phyloP scores from a whole-genome alignment of 2,888 invertebrate genomes.

The Erebia ligea region DNA sequence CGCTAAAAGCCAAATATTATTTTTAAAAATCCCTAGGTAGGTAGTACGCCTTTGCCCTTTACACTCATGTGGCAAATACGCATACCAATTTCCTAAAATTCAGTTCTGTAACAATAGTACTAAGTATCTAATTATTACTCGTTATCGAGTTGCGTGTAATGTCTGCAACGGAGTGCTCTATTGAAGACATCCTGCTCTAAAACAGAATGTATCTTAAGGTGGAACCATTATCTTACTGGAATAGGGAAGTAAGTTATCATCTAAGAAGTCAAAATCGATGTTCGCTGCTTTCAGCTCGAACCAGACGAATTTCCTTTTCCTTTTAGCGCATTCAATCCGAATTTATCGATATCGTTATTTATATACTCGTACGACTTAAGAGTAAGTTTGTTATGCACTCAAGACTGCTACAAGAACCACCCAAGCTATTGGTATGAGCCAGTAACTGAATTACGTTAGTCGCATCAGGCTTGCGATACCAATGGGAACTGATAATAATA shows the following conservation, averaged over 20 bases:
- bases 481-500: too few species aligned
- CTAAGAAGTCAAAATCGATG: conserved; percentile 1
- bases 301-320: neutral
- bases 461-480: too few species aligned
- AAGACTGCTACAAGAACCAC: too few species aligned
- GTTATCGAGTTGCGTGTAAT: neutral
- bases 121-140: neutral
- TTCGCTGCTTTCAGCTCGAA: neutral
- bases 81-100: neutral
- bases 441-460: too few species aligned
- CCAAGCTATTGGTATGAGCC: too few species aligned
- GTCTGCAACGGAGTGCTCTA: neutral
- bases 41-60: too few species aligned
- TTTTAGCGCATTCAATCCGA: neutral
- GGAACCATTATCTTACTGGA: neutral
- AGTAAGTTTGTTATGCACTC: too few species aligned
- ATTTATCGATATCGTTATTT: neutral
- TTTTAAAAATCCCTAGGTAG: too few species aligned
- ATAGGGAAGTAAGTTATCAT: conserved; percentile 10
- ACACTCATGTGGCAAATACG: too few species aligned
- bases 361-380: too few species aligned
- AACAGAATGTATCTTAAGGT: neutral
- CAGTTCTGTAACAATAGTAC: neutral
- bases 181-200: conserved; percentile 2
- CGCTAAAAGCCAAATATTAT: too few species aligned